Evolutionary conservation across 2,797 vertebrate genomes (phyloP), one percentile per base, ranked within the genome.

Genomic region (Malurus splendens): DNA sequence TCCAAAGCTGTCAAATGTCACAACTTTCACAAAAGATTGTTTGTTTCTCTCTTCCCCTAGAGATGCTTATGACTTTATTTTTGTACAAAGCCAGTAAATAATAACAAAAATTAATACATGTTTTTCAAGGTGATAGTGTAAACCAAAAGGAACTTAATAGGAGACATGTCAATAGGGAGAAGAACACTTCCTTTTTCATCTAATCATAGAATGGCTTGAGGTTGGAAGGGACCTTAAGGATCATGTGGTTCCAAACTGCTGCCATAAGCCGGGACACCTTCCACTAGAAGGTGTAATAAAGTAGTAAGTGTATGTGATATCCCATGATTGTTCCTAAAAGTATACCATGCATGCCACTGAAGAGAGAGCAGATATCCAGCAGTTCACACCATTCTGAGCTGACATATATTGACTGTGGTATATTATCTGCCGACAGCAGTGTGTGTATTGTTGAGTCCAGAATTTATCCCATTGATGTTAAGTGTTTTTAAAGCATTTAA

Each of bases 61-160:
- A 56, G 38, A 19, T 61, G 28, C 19, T 52, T 51, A 13, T 38
- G 32, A 44, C 9, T 75, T 55, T 38, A 14, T 23, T 82, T 87
- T 76, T 73, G 8, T 70, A 30, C 32, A 64, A 66, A 83, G 24
- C 16, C 4, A 42, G 10, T 47, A 77, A 50, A 80, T 39, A 75
- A 47, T 39, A 18, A 15, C 0, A 62, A 51, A 42, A 79, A 50
- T 19, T 36, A 75, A 23, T 56, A 25, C 0, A 0, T 1, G 0
- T 59, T 16, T 59, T 86, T 85, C 10, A 30, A 44, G 24, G 20
- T 81, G 59, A 47, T 18, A 56, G 24, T 75, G 17, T 72, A 65
- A 76, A 74, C 50, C 23, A 28, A 61, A 60, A 75, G 33, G 17
- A 68, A 60, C 8, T 14, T 79, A 18, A 10, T 30, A 68, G 41